Evolutionary conservation across 2,888 invertebrate species (phyloP).

Genomic region (Ophraella communa): DNA sequence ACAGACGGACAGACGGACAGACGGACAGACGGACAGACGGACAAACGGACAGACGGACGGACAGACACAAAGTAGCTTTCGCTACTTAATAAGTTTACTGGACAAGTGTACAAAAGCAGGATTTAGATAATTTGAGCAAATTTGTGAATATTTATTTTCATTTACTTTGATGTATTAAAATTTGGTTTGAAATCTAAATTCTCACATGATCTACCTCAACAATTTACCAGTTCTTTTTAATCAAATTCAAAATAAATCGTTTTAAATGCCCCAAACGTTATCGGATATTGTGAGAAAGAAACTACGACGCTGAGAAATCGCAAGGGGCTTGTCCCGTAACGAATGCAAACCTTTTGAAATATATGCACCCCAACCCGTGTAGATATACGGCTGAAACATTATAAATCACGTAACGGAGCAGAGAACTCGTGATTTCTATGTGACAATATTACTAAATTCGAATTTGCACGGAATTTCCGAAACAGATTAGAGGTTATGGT

Average conservation of each 20-base stretch:
- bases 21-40: no score
- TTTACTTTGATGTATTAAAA: no score
- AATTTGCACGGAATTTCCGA: constrained; percentile 24
- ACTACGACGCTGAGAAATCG: constrained; percentile 30
- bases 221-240: no score
- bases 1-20: no score
- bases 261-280: constrained; percentile 34
- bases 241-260: constrained; percentile 17
- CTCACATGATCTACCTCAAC: no score
- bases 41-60: no score
- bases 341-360: constrained; percentile 48
- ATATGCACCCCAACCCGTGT: constrained; percentile 49
- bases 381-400: constrained; percentile 46
- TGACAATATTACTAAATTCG: constrained; percentile 49
- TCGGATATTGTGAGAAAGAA: constrained; percentile 36
- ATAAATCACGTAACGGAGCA: constrained; percentile 56
- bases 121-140: no score
- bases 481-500: constrained; percentile 15
- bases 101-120: no score
- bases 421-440: constrained; percentile 53
- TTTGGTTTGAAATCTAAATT: no score
- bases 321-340: constrained; percentile 42
- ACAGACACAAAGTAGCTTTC: no score
- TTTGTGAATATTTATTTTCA: no score
- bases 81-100: no score